Evolutionary conservation across 2,113 vertebrate species (phyloP).

Genomic region (Myotis brandtii): DNA sequence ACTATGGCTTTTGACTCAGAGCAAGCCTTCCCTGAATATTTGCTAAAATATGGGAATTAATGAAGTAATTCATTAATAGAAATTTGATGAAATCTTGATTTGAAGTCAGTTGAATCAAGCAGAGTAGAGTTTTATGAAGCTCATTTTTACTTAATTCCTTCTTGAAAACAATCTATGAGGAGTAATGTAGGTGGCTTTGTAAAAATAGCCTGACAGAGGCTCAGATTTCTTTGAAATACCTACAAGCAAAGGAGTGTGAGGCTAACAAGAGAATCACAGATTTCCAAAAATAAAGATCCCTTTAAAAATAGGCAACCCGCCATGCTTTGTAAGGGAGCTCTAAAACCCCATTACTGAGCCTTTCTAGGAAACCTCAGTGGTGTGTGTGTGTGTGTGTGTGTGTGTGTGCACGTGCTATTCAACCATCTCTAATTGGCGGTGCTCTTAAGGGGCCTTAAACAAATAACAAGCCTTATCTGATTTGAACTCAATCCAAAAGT

Average conservation of each 20-base stretch:
- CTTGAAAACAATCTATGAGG: background rate
- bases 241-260: constrained; percentile 50
- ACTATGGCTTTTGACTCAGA: background rate
- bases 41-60: background rate
- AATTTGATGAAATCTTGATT: background rate
- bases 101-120: background rate
- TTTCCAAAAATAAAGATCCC: constrained; percentile 65
- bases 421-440: background rate
- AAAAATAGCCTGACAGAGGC: background rate
- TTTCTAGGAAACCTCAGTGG: constrained; percentile 64
- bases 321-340: constrained; percentile 55
- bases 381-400: background rate
- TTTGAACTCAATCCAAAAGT: constrained; percentile 52
- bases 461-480: constrained; percentile 60
- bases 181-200: background rate
- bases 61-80: background rate
- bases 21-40: background rate
- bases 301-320: constrained; percentile 49
- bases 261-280: constrained; percentile 53
- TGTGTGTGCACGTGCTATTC: background rate
- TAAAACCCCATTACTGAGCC: background rate
- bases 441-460: constrained; percentile 50
- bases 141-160: constrained; percentile 15
- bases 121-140: background rate
- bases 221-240: constrained; percentile 65